Evolutionary conservation across 2,888 invertebrate species (phyloP), one percentile per base, ranked within the genome.

Genomic region (Nymphalis c-album): DNA sequence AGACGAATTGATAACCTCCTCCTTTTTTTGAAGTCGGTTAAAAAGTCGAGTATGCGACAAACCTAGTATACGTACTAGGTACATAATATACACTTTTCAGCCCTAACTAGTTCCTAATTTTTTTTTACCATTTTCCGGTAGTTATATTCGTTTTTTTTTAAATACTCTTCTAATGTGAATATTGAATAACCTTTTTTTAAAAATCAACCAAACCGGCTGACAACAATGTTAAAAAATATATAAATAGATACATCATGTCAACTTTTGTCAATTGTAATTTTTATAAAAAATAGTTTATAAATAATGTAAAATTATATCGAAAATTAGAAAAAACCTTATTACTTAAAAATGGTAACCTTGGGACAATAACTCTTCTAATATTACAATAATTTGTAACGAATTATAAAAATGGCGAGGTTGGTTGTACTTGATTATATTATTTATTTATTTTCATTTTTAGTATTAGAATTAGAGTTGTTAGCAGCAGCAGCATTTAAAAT

Each of bases 381-480:
- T 20, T 45, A 16, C 20, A 22, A 53, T 40, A 17, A 51, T 63
- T 64, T 31, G 55, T 60, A 60, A 58, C 40, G 18, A 45, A 47
- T 51, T 26, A 47, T 47, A 35, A 68, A 48, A 48, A 71, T 71
- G 71, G 50, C 71, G 50, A 70, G 69, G 75, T 69, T 71, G 57
- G 67, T 71, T n/a, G 45, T 18, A 18, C 2, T 55, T 47, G 17
- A 3, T 63, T 65, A 65, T 48, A 72, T 61, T 40, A 40, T 40
- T 40, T 40, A 40, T 40, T 13, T 40, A 3, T 8, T 1, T 40
- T 40, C 40, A 10, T 13, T 40, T 40, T 40, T 40, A 40, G 40
- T 13, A 40, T 13, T 40, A 13, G n/a, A n/a, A n/a, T n/a, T n/a
- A 40, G 4, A 13, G 10, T 40, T 40, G 13, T 13, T 13, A 13